phyloP scores from a whole-genome alignment of 2,888 invertebrate genomes.

The Onthophagus sagittarius region DNA sequence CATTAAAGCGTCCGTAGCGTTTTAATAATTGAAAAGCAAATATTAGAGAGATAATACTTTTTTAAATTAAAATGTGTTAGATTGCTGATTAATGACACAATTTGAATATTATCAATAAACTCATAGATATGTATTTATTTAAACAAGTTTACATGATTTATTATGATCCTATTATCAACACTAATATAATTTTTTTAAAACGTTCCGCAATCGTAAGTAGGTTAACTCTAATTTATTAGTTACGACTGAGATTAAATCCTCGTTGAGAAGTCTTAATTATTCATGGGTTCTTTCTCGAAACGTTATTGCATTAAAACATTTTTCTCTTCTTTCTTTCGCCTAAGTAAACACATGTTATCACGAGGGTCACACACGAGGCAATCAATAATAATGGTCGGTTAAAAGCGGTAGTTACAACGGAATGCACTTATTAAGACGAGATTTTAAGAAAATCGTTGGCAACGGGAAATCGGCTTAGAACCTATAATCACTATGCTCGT shows the following conservation, averaged over 20 bases:
- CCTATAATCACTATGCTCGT: neutral
- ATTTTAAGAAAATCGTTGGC: neutral
- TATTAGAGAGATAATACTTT: too few relatives aligned
- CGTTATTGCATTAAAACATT: neutral
- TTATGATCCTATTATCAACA: neutral
- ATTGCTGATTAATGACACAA: neutral
- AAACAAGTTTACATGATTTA: neutral
- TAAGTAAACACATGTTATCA: neutral
- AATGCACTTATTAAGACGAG: neutral
- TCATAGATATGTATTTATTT: neutral
- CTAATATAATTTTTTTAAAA: neutral
- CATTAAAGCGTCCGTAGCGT: too few relatives aligned
- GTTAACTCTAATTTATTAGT: neutral
- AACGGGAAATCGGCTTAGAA: neutral
- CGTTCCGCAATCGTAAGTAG: neutral
- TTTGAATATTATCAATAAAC: neutral
- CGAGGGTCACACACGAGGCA: neutral
- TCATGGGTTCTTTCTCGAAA: neutral
- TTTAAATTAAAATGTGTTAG: too few relatives aligned
- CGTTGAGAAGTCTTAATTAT: neutral
- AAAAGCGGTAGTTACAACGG: neutral
- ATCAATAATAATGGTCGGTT: neutral
- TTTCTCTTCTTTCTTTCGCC: neutral
- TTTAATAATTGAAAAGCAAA: too few relatives aligned
- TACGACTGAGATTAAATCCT: neutral